Evolutionary conservation across 2,888 invertebrate species (phyloP).

Genomic region (Antheraea assamensis): DNA sequence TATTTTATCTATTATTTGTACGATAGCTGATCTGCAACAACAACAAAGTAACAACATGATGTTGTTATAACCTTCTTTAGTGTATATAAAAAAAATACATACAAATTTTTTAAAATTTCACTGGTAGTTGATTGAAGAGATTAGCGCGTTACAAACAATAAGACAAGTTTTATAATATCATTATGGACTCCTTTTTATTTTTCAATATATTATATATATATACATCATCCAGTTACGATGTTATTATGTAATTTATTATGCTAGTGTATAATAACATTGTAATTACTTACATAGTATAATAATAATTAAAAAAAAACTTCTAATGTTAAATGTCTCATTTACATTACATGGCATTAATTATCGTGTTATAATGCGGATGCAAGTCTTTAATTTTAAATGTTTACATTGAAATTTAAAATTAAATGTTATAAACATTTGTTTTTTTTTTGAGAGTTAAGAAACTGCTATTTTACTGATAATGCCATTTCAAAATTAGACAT

Average conservation of each 20-base stretch:
- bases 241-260: not conserved
- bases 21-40: too few relatives aligned
- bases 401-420: not conserved
- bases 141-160: too few relatives aligned
- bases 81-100: too few relatives aligned
- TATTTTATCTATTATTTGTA: too few relatives aligned
- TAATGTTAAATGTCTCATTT: not conserved
- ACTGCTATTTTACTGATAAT: not conserved
- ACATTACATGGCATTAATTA: not conserved
- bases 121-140: too few relatives aligned
- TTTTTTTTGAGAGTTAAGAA: not conserved
- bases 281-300: not conserved
- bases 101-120: too few relatives aligned
- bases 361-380: not conserved
- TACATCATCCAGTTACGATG: not conserved
- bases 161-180: too few relatives aligned
- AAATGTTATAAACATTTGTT: not conserved
- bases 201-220: not conserved
- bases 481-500: not conserved
- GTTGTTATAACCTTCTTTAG: too few relatives aligned
- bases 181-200: too few relatives aligned
- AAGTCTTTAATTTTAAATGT: not conserved
- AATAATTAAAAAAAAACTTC: not conserved
- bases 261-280: not conserved
- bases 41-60: too few relatives aligned